phyloP scores from a whole-genome alignment of 2,888 invertebrate genomes.

The Sphinx pinastri region DNA sequence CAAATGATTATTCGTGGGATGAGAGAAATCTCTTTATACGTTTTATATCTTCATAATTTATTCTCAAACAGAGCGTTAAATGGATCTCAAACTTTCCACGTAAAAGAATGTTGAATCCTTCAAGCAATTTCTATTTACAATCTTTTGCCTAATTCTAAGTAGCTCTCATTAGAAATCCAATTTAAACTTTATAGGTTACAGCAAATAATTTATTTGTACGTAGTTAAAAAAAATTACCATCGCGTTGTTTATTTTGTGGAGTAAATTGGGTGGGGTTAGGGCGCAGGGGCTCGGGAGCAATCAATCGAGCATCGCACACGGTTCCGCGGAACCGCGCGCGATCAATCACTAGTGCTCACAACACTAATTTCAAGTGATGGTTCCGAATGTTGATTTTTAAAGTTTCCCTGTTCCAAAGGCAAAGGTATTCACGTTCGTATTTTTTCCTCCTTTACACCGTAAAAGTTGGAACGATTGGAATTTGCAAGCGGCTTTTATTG shows the following conservation, averaged over 20 bases:
- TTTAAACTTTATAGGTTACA: neutral
- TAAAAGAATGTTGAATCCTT: no score
- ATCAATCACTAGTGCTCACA: conserved; percentile 10
- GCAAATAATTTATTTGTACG: neutral
- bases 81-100: neutral
- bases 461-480: conserved; percentile 2
- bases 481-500: conserved; percentile 10
- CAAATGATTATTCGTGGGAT: neutral
- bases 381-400: conserved; percentile 18
- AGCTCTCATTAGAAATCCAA: neutral
- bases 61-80: no score
- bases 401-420: neutral
- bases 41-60: no score
- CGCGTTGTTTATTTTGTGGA: conserved; percentile 12
- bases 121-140: neutral
- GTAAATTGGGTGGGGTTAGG: neutral
- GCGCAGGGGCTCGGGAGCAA: neutral
- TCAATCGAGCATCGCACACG: conserved; percentile 13
- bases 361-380: conserved; percentile 12
- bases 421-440: neutral
- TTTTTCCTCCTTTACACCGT: neutral
- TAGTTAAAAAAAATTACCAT: neutral
- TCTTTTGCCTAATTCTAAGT: neutral
- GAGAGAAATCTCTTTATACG: neutral
- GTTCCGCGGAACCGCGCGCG: conserved; percentile 16